Percentiles rank a stretch among this genome's conserved stretches.
Conservation (phyloP, 1,140 invertebrate genomes). For the Notospermus geniculatus region DNA sequence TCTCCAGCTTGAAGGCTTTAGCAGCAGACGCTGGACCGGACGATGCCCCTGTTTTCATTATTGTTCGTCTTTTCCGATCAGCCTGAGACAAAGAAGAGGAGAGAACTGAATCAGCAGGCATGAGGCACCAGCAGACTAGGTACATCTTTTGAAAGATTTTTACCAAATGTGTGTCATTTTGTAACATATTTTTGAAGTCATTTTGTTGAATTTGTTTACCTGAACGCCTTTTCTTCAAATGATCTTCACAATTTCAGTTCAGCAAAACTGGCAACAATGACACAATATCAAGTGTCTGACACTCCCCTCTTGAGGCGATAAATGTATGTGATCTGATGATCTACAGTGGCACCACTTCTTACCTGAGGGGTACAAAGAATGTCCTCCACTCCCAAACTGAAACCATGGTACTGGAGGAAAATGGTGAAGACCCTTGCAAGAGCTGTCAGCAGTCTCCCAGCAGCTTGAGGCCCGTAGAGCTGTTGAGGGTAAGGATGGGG, state of each 20-base stretch:
- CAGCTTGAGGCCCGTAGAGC: conserved; percentile 86
- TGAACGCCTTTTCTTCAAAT: too few relatives aligned
- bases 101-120: too few relatives aligned
- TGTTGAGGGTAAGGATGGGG: conserved; percentile 55
- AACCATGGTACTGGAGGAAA: conserved; percentile 86
- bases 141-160: too few relatives aligned
- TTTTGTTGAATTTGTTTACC: too few relatives aligned
- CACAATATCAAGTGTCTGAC: too few relatives aligned
- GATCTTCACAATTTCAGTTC: too few relatives aligned
- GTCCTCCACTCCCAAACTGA: conserved; percentile 92
- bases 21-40: conserved; percentile 68
- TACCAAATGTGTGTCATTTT: too few relatives aligned
- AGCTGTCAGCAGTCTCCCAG: conserved; percentile 78
- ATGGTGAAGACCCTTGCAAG: conserved; percentile 89
- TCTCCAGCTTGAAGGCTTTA: conserved; percentile 69
- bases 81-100: conserved; percentile 57
- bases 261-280: too few relatives aligned
- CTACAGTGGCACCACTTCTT: conserved; percentile 7
- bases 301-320: too few relatives aligned
- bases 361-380: conserved; percentile 75
- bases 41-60: conserved; percentile 67
- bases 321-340: too few relatives aligned
- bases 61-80: conserved; percentile 69
- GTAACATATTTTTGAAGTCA: too few relatives aligned
- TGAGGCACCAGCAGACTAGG: too few relatives aligned